Percentiles rank a stretch among this genome's conserved stretches.
These are phyloP conservation scores for Microctenopoma lineatum DNA, from an alignment of 2,797 vertebrate genomes.

Conservation along the genomic window DNA sequence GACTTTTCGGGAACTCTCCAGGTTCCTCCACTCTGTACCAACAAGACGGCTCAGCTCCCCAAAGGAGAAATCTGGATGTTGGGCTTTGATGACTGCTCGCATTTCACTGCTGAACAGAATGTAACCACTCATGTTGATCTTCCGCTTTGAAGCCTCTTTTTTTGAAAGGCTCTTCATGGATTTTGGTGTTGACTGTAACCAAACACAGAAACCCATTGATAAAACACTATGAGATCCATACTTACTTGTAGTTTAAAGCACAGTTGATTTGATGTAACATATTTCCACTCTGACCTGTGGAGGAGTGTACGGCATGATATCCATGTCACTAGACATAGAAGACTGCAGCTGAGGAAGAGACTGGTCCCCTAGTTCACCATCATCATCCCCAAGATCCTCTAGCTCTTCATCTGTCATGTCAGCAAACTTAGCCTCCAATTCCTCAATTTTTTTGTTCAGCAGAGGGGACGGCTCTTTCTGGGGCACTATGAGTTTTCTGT, in stretches of 20 bases:
- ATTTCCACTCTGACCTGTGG: constrained; percentile 88
- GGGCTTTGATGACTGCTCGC: constrained; percentile 98
- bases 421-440: constrained; percentile 97
- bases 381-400: constrained; percentile 96
- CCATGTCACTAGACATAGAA: constrained; percentile 90
- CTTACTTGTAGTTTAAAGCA: not conserved
- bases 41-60: constrained; percentile 98
- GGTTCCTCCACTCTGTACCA: constrained; percentile 98
- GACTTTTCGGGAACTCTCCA: constrained; percentile 95
- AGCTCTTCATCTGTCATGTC: constrained; percentile 96
- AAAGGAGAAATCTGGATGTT: constrained; percentile 98
- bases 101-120: constrained; percentile 99
- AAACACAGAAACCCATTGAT: constrained; percentile 23
- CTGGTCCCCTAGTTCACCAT: constrained; percentile 91
- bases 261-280: not conserved
- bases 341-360: constrained; percentile 91
- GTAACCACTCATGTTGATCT: constrained; percentile 99
- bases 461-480: constrained; percentile 98
- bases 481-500: constrained; percentile 95
- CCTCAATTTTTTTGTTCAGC: constrained; percentile 95
- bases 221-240: not conserved
- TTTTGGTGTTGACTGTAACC: constrained; percentile 92
- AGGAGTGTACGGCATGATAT: constrained; percentile 93
- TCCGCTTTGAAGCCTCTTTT: constrained; percentile 97
- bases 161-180: constrained; percentile 94